Conservation (phyloP, 2,888 invertebrate species). For the Nomada fabriciana region DNA sequence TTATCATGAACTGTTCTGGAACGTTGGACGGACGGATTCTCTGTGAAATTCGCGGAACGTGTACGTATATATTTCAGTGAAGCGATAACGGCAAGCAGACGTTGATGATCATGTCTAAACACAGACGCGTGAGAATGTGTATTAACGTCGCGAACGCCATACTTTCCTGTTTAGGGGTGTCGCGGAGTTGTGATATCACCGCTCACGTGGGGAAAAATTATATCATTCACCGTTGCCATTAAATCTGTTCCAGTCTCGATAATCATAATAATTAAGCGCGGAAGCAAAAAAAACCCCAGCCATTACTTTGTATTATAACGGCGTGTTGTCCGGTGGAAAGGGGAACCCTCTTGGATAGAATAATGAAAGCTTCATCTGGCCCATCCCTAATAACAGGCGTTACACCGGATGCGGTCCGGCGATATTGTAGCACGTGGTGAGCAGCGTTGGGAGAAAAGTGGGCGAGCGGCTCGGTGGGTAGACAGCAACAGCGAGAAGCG, state of each 20-base stretch:
- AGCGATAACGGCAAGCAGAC: neutral
- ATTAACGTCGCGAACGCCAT: neutral
- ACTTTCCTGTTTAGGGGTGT: conserved; percentile 33
- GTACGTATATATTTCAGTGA: conserved; percentile 5
- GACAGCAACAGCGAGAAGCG: conserved; percentile 22
- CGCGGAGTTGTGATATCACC: conserved; percentile 4
- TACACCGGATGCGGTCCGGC: conserved; percentile 74
- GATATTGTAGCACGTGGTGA: conserved; percentile 73
- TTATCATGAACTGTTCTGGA: neutral
- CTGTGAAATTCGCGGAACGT: neutral
- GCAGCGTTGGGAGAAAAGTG: conserved; percentile 36
- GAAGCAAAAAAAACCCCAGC: conserved; percentile 44
- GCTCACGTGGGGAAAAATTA: conserved; percentile 30
- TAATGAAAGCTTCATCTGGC: conserved; percentile 70
- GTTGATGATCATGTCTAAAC: neutral
- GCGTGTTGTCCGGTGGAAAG: conserved; percentile 59
- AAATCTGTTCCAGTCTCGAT: conserved; percentile 37
- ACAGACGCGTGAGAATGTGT: conserved; percentile 2
- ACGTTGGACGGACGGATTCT: neutral
- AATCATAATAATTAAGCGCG: conserved; percentile 58
- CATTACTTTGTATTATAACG: conserved; percentile 63
- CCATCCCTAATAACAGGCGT: conserved; percentile 72
- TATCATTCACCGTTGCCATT: conserved; percentile 53
- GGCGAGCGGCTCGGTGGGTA: conserved; percentile 17
- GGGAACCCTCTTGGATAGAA: conserved; percentile 57